These are phyloP conservation scores for Columba livia DNA, from an alignment of 2,113 vertebrate genomes.

Conservation along the genomic window DNA sequence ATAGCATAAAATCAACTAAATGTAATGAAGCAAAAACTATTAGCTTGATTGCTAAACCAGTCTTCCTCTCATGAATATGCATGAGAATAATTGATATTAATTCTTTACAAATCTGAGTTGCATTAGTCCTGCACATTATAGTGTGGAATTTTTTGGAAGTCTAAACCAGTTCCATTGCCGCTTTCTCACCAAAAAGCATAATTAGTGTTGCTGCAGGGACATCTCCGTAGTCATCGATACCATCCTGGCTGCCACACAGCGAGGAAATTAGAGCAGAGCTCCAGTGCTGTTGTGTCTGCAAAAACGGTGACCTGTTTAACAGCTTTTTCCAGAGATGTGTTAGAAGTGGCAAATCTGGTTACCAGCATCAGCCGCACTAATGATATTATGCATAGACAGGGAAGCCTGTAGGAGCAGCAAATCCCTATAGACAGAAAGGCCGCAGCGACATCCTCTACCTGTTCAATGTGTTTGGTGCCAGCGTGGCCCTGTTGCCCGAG, in stretches of 20 bases:
- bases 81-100: constrained; percentile 55
- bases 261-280: neutral
- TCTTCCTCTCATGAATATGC: constrained; percentile 55
- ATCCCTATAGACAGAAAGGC: neutral
- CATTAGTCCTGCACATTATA: constrained; percentile 17
- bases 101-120: constrained; percentile 29
- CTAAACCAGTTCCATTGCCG: neutral
- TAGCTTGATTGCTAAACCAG: constrained; percentile 67
- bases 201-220: constrained; percentile 24
- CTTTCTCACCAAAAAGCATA: neutral
- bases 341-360: neutral
- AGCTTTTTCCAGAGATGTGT: neutral
- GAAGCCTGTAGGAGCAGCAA: neutral
- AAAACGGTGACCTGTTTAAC: neutral
- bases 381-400: neutral
- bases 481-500: accelerated
- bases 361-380: neutral
- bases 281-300: neutral
- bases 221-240: neutral
- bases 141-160: neutral
- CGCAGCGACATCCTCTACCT: neutral
- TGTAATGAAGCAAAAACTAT: constrained; percentile 65
- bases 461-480: accelerated
- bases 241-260: neutral
- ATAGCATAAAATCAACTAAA: constrained; percentile 59